Conservation (phyloP, 2,113 vertebrate genomes). For the Apeltes quadracus region DNA sequence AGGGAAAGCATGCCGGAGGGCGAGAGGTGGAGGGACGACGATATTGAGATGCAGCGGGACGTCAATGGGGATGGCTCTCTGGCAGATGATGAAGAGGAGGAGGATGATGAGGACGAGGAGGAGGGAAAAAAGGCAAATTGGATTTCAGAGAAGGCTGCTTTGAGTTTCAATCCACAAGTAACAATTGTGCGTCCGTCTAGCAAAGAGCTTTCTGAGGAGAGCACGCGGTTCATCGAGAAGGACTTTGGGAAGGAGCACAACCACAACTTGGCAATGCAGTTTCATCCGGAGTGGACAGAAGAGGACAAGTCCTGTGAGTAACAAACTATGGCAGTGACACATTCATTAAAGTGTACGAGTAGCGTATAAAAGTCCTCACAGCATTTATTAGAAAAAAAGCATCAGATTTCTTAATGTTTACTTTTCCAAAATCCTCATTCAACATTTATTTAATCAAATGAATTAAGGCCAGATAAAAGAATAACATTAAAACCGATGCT, state of each 20-base stretch:
- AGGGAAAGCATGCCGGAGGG: slow-evolving; percentile 78
- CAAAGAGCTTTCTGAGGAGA: slow-evolving; percentile 47
- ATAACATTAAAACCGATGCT: slow-evolving; percentile 1
- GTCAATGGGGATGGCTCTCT: slow-evolving; percentile 43
- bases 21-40: slow-evolving; percentile 68
- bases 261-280: slow-evolving; percentile 10
- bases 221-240: slow-evolving; percentile 5
- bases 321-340: neutral
- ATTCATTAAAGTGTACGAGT: neutral
- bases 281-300: slow-evolving; percentile 6
- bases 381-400: no score
- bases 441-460: neutral
- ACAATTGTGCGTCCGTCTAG: slow-evolving; percentile 51
- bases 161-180: slow-evolving; percentile 77
- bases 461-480: slow-evolving; percentile 11
- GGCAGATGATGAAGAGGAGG: slow-evolving; percentile 61
- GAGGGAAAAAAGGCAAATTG: slow-evolving; percentile 23
- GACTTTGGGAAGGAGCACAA: neutral
- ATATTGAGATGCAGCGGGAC: neutral
- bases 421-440: neutral
- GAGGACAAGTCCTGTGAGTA: slow-evolving; percentile 66
- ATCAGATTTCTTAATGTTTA: slow-evolving; percentile 16
- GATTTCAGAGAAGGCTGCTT: slow-evolving; percentile 53
- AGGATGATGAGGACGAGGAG: slow-evolving; percentile 47
- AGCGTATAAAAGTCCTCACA: neutral